Base-by-base conservation (phyloP, 2,888 invertebrate genomes). In the Eupithecia exiguata region DNA sequence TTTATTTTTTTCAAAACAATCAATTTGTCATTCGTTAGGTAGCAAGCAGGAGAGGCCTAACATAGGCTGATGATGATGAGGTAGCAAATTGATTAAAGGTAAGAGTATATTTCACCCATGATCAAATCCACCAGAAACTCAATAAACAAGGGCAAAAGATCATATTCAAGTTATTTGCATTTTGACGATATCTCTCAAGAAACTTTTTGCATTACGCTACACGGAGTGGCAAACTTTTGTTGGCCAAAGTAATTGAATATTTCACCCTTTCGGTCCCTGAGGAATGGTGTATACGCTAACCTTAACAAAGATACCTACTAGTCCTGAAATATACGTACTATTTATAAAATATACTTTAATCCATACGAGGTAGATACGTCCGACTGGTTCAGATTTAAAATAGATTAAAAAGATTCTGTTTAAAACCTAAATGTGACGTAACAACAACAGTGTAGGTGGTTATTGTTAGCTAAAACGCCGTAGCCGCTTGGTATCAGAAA, bases 161-260 rank as follows among this genome's bases (percentile, higher is more conserved):
- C 80, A 80, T 77, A 74, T 78, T 74, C 78, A 81, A 85, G 74
- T 80, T 78, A 90, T 92, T 92, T 89, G 86, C 89, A 90, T 92
- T 89, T 88, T 84, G 86, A 88, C 86, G 83, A 89, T 86, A 80
- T 79, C 83, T 86, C 87, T 86, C 80, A 79, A 78, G 70, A 79
- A 91, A 92, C 86, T 91, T 92, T 91, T 88, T 87, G 88, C 87
- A 90, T 90, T 87, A 87, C 84, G 84, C 86, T 84, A 84, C 84
- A 86, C 83, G 80, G 82, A 82, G 84, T 82, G 79, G 80, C 74
- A 79, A 87, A 86, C 82, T 89, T 88, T 84, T 75, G 77, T 80
- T 73, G 73, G 75, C 79, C 76, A 65, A 78, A 76, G 77, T 83
- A 83, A 85, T 84, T 83, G 83, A 84, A 87, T 86, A 85, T 86